Evolutionary conservation across 2,888 invertebrate genomes (phyloP), one percentile per base, ranked within the genome.

Genomic region (Drosophila prolongata): DNA sequence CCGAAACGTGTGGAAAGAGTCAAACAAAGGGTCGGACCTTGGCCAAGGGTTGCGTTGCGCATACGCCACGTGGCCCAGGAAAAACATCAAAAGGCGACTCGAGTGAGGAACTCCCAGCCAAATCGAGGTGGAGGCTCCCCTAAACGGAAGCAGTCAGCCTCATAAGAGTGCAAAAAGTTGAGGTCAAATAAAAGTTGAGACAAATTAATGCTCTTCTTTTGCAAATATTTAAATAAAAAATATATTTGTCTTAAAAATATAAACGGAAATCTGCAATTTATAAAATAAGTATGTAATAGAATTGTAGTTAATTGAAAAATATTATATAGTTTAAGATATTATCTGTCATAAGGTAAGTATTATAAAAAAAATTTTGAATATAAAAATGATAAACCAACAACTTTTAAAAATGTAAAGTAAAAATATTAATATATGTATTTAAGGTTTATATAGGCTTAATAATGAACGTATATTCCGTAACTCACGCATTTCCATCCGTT

Each of bases 1-100:
- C 60, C 66, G 30, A 75, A 80, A 80, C 79, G 76, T 82, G 82
- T 75, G 59, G 62, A 65, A 73, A 67, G 76, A 79, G 68, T 76
- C 75, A 79, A 79, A 78, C 65, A 49, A 66, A 73, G 61, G 76
- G 69, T 54, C 64, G 37, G 55, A 54, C 65, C 49, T 56, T 64
- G 64, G 55, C 49, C 64, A 42, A 46, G 65, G 65, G 67, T 65
- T 65, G 65, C 49, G 56, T 47, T 62, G 62, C 69, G 55, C 61
- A 54, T 55, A 60, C 61, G 61, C 55, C 70, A 69, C 70, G 52
- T 64, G 66, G 64, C 58, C 55, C 56, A 37, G 43, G 66, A 47
- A 59, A 76, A 76, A 73, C 73, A 72, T 76, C 75, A 76, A 76
- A 74, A 61, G 55, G 68, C 35, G 49, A 57, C 62, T 57, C 56